Base-by-base conservation (phyloP, 2,113 vertebrate genomes). In the Ceuthmochares aereus region DNA sequence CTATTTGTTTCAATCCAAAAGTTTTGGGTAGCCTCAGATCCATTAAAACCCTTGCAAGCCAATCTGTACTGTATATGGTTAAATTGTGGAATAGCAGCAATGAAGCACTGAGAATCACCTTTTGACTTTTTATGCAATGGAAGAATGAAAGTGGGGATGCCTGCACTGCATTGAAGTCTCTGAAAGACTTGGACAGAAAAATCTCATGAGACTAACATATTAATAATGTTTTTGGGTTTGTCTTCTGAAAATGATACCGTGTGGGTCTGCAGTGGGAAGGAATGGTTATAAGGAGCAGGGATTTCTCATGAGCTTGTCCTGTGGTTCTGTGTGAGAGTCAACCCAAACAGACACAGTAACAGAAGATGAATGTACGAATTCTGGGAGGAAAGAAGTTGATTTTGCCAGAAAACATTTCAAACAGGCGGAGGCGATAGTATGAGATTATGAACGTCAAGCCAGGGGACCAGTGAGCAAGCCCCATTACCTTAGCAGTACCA, bases 191-290 rank as follows among this genome's bases (percentile, higher is more conserved):
- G 16, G 42, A 7, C 29, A 17, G 26, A 12, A 40, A 60, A 34
- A 17, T 51, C 40, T 81, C 23, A 5, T 6, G n/a, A 63, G 36
- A 30, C 30, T 36, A 19, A 62, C 2, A 0, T 18, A 26, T 36
- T 22, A 14, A 16, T 51, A 32, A 36, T n/a, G 12, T 1, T 27
- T 79, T 60, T 37, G 67, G 7, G 14, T 70, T 76, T 52, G 3
- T 55, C 29, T 64, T 42, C 4, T 0, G 10, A 36, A 45, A 52
- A 37, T 25, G 17, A 18, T 6, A 12, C 16, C 0, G 0, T 18
- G 34, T 30, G 30, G 26, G 42, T 62, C 42, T 73, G 54, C 16
- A 9, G 1, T 21, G 54, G 63, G 45, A n/a, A 16, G 13, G 32
- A 37, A 23, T 0, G 0, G 30, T 34, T 14, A 9, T 7, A 12